Conservation (phyloP, 2,888 invertebrate genomes). For the Rhabditoides inermis region DNA sequence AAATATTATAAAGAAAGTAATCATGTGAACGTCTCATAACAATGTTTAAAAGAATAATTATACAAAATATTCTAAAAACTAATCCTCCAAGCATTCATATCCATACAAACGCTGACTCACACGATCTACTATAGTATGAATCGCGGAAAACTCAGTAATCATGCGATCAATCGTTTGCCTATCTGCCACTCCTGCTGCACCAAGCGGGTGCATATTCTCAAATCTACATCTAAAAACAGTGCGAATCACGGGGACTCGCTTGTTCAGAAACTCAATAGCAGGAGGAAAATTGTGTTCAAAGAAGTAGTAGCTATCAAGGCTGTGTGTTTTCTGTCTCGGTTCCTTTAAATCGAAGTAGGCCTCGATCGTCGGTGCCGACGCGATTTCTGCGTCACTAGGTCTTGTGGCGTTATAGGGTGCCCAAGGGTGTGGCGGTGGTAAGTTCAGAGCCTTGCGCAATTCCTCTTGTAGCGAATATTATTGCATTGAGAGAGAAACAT, state of each 20-base stretch:
- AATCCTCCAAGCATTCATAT: too few relatives aligned
- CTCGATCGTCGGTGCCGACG: constrained; percentile 9
- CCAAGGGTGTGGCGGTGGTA: too few relatives aligned
- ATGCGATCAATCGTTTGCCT: constrained; percentile 5
- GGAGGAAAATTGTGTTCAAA: constrained; percentile 11
- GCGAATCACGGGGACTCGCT: constrained; percentile 8
- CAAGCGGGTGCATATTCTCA: not conserved
- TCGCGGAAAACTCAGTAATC: constrained; percentile 2
- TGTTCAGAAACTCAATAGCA: constrained; percentile 9
- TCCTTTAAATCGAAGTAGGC: too few relatives aligned
- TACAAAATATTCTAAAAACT: too few relatives aligned
- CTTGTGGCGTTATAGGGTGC: too few relatives aligned
- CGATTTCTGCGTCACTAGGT: too few relatives aligned
- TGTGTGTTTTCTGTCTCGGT: not conserved
- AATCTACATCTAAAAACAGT: constrained; percentile 5
- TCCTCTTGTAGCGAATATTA: too few relatives aligned
- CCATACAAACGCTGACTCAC: too few relatives aligned
- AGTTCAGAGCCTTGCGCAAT: too few relatives aligned
- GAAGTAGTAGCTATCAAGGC: constrained; percentile 8
- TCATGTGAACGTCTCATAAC: not conserved
- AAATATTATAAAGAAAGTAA: not conserved
- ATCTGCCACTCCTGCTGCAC: constrained; percentile 1
- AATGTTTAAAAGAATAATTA: not conserved
- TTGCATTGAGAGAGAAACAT: too few relatives aligned
- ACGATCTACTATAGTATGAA: constrained; percentile 1